Evolutionary conservation across 2,888 invertebrate species (phyloP).

Genomic region (Hemicrepidius hirtus): DNA sequence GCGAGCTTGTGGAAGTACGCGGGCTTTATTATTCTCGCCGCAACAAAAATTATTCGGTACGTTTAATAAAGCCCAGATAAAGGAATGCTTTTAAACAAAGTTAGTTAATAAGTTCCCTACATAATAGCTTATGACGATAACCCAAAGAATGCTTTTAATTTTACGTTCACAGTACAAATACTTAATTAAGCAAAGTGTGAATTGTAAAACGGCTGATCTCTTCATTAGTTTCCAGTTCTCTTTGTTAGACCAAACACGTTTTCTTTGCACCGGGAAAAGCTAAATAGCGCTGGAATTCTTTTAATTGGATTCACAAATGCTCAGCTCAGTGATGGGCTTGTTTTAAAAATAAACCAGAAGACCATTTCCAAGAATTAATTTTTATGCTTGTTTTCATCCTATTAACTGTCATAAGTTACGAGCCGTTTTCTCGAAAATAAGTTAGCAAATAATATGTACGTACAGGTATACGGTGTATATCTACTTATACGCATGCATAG

Average conservation of each 20-base stretch:
- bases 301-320: conserved; percentile 15
- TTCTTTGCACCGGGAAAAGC: conserved; percentile 7
- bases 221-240: conserved; percentile 29
- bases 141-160: conserved; percentile 31
- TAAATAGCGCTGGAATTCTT: conserved; percentile 3
- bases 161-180: conserved; percentile 15
- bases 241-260: conserved; percentile 25
- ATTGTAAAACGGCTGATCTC: conserved; percentile 23
- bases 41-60: conserved; percentile 26
- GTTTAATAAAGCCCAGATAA: conserved; percentile 25
- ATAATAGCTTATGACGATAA: conserved; percentile 23
- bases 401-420: neutral
- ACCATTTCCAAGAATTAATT: conserved; percentile 8
- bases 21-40: neutral
- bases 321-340: neutral
- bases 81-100: conserved; percentile 22
- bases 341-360: conserved; percentile 1
- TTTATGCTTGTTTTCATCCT: conserved; percentile 3
- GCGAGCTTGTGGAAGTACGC: neutral
- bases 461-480: no score
- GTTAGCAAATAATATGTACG: no score
- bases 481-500: no score
- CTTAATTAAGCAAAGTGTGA: conserved; percentile 31
- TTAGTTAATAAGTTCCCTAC: conserved; percentile 22
- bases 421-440: neutral